Evolutionary conservation across 2,888 invertebrate species (phyloP).

Genomic region (Dugesia japonica): DNA sequence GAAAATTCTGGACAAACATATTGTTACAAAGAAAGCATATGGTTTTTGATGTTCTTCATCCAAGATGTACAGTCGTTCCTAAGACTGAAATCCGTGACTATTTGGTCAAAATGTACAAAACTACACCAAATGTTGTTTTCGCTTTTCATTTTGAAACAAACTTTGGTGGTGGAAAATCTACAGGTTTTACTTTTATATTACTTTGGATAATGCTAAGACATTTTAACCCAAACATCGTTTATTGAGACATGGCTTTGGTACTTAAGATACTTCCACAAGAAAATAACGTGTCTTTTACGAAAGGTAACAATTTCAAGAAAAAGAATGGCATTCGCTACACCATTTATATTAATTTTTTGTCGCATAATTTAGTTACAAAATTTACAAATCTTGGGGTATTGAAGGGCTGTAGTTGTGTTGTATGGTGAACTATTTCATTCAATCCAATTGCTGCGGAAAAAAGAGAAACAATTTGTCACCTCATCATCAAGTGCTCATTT

Average conservation of each 20-base stretch:
- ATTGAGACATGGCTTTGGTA: conserved; percentile 75
- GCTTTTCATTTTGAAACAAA: conserved; percentile 90
- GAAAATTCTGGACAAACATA: conserved; percentile 98
- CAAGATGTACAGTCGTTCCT: conserved; percentile 71
- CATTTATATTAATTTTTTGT: too few relatives aligned
- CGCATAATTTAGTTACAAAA: too few relatives aligned
- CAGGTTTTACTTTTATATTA: conserved; percentile 87
- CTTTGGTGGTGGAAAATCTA: conserved; percentile 94
- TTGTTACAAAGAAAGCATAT: conserved; percentile 94
- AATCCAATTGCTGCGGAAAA: too few relatives aligned
- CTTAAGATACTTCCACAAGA: conserved; percentile 70
- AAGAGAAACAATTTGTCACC: too few relatives aligned
- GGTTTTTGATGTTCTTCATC: conserved; percentile 90
- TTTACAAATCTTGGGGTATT: too few relatives aligned
- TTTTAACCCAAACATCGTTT: conserved; percentile 95
- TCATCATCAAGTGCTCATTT: too few relatives aligned
- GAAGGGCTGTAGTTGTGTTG: too few relatives aligned
- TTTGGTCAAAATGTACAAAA: conserved; percentile 90
- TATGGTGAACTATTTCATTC: too few relatives aligned
- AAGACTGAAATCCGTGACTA: conserved; percentile 92
- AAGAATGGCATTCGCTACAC: too few relatives aligned
- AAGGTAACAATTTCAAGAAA: too few relatives aligned
- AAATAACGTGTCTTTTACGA: too few relatives aligned
- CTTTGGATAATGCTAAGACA: conserved; percentile 88
- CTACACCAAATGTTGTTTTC: conserved; percentile 84